Evolutionary conservation across 2,888 invertebrate genomes (phyloP).

Genomic region (Mythimna lalbum): DNA sequence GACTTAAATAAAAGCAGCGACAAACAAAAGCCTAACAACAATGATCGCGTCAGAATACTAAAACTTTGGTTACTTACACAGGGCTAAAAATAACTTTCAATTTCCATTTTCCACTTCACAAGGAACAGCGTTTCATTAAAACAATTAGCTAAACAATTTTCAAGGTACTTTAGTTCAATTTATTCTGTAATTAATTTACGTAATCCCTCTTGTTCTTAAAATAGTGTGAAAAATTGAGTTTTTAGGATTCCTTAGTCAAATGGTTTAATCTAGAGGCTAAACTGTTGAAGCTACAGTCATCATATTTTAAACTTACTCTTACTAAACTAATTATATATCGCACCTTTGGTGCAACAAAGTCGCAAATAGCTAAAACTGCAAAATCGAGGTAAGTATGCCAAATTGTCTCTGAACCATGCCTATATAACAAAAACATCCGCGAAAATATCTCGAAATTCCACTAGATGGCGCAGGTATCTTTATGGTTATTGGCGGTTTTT

Average conservation of each 20-base stretch:
- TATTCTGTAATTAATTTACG: not conserved
- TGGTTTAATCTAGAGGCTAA: too few relatives aligned
- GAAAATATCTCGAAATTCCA: too few relatives aligned
- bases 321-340: too few relatives aligned
- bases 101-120: not conserved
- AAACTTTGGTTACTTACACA: not conserved
- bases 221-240: conserved; percentile 14
- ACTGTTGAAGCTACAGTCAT: too few relatives aligned
- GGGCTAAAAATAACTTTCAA: not conserved
- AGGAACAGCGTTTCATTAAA: not conserved
- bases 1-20: not conserved
- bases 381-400: too few relatives aligned
- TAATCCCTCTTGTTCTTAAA: conserved; percentile 7
- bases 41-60: not conserved
- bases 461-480: too few relatives aligned
- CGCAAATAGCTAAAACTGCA: too few relatives aligned
- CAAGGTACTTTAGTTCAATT: not conserved
- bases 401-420: too few relatives aligned
- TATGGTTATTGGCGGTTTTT: too few relatives aligned
- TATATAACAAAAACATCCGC: too few relatives aligned
- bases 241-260: not conserved
- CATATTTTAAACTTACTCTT: too few relatives aligned
- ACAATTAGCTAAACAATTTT: conserved; percentile 2
- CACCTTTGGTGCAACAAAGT: too few relatives aligned
- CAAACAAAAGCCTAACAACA: not conserved